phyloP scores from a whole-genome alignment of 2,113 vertebrate species.

The Telmatochromis brichardi region DNA sequence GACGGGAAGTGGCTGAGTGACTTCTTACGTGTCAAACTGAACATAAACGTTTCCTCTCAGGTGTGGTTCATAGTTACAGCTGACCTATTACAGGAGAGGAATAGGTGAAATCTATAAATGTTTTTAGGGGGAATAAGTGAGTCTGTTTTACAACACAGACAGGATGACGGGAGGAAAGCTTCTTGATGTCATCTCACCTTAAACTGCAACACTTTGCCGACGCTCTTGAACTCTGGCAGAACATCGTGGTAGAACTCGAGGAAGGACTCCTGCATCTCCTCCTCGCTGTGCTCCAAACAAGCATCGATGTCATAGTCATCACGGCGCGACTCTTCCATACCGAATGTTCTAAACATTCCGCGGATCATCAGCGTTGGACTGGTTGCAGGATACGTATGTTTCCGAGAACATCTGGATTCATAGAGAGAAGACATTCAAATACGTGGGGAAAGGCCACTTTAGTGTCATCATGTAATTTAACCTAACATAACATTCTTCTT shows the following conservation, averaged over 20 bases:
- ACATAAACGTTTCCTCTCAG: slow-evolving; percentile 95
- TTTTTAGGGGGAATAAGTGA: background rate
- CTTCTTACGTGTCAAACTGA: slow-evolving; percentile 91
- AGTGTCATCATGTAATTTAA: background rate
- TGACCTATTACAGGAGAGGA: slow-evolving; percentile 73
- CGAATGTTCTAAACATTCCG: slow-evolving; percentile 91
- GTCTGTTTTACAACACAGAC: background rate
- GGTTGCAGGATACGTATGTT: slow-evolving; percentile 79
- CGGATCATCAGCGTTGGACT: slow-evolving; percentile 87
- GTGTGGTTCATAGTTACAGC: slow-evolving; percentile 94
- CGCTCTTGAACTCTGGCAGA: slow-evolving; percentile 85
- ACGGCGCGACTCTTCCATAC: slow-evolving; percentile 88
- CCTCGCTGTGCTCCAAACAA: slow-evolving; percentile 90
- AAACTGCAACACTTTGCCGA: slow-evolving; percentile 92
- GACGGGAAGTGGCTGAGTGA: background rate
- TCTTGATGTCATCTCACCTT: slow-evolving; percentile 75
- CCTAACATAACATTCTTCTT: background rate
- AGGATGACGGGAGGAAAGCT: background rate
- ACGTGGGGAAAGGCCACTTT: background rate
- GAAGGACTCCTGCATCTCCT: slow-evolving; percentile 91
- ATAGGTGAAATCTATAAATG: background rate
- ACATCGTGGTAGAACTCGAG: slow-evolving; percentile 93
- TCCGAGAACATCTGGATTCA: slow-evolving; percentile 86
- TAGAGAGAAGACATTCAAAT: background rate
- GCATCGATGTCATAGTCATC: slow-evolving; percentile 94